Evolutionary conservation across 2,113 vertebrate genomes (phyloP), one percentile per base, ranked within the genome.

Genomic region (Motacilla tschutschensis): DNA sequence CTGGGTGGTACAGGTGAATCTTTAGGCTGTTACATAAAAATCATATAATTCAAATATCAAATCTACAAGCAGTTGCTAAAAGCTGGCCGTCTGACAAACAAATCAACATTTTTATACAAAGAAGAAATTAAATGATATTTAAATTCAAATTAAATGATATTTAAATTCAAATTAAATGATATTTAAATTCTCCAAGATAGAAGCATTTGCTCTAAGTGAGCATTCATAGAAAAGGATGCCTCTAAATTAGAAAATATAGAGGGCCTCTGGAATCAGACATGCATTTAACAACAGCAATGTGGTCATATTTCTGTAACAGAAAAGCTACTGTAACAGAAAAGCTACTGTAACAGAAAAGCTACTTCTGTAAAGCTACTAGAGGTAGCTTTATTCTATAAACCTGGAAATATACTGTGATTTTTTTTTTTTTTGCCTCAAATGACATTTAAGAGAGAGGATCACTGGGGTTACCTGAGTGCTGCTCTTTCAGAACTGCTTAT

Each of bases 381-480:
- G 14, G 33, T 58, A 76, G 2, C 3, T 70, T 81, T 66, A 60
- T 55, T 76, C 33, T 70, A 21, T 43, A 54, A 85, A 83, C 29
- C 17, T 89, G 19, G 54, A 89, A 77, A 77, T 64, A 33, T 1
- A 41, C 6, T 48, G 19, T 24, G 44, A 20, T 13, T 29, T 64
- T 48, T 72, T n/a, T 55, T 82, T 66, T 82, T 58, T 72, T 59
- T 18, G 4, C 19, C 19, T 51, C 20, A 88, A 71, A 58, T 79
- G 86, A 90, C 91, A 96, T 87, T 83, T 91, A 95, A 93, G 85
- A 81, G 48, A 85, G 79, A 93, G 91, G 84, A 90, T 43, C 55
- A 62, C 51, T 33, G 72, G 88, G 78, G 88, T 87, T 89, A 75
- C 50, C 80, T 53, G 47, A 81, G 66, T 84, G 88, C 89, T 90